Conservation (phyloP, 2,888 invertebrate species). For the Spisula solida region DNA sequence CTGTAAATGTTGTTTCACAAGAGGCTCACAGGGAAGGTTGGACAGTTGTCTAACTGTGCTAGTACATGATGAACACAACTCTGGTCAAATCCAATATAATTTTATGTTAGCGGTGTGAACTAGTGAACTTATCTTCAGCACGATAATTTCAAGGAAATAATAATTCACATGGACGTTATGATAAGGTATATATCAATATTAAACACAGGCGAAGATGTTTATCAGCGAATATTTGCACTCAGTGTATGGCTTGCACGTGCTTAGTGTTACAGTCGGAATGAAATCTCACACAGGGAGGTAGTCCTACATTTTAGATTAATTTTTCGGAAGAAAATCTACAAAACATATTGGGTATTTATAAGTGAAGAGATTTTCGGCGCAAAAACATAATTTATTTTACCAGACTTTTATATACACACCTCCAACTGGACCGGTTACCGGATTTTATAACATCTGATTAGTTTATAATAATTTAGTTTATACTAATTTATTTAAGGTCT, state of each 20-base stretch:
- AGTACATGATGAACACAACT: no score
- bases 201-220: background rate
- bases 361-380: background rate
- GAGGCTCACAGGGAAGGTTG: no score
- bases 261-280: background rate
- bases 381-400: background rate
- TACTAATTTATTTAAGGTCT: no score
- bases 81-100: background rate
- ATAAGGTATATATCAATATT: background rate
- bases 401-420: background rate
- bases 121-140: no score
- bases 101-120: no score
- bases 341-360: background rate
- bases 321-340: background rate
- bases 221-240: background rate
- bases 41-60: no score
- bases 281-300: background rate
- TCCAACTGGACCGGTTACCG: background rate
- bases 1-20: no score
- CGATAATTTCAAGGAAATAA: background rate
- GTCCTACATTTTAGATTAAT: no score
- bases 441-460: background rate
- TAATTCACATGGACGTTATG: background rate
- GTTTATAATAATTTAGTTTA: no score
- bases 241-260: background rate